Conservation (phyloP, 1,140 invertebrate genomes). For the Brachionus rotundiformis region DNA sequence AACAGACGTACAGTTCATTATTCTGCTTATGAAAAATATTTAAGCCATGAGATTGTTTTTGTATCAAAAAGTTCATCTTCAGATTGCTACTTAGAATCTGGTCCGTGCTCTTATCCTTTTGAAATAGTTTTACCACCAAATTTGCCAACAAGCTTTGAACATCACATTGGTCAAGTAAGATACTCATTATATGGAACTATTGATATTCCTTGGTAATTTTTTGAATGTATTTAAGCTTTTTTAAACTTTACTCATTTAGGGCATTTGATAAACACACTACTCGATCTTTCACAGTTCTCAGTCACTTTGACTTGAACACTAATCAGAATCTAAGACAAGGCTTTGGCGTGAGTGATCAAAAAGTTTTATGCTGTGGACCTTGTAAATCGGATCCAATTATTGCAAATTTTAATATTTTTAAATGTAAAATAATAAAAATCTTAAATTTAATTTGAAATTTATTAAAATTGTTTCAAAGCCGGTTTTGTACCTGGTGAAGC, state of each 20-base stretch:
- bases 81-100: conserved; percentile 55
- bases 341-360: conserved; percentile 1
- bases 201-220: conserved; percentile 59
- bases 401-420: conserved; percentile 4
- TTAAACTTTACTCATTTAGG: conserved; percentile 53
- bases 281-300: conserved; percentile 59
- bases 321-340: conserved; percentile 51
- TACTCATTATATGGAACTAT: conserved; percentile 64
- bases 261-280: conserved; percentile 56
- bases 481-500: conserved; percentile 35
- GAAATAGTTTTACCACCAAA: conserved; percentile 64
- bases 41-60: background rate
- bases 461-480: background rate
- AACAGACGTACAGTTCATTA: background rate
- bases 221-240: conserved; percentile 54
- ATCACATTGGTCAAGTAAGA: conserved; percentile 63
- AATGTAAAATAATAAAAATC: conserved; percentile 28
- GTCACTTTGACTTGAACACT: conserved; percentile 59
- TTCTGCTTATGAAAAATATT: conserved; percentile 22
- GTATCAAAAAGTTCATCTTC: background rate
- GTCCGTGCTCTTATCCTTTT: conserved; percentile 65
- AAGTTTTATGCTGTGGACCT: conserved; percentile 29
- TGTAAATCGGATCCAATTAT: conserved; percentile 43
- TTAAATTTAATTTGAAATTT: background rate
- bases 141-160: conserved; percentile 65